Evolutionary conservation across 35 echinoderm and acorn worm genomes (phyloP), one percentile per base, ranked within the genome.

Genomic region (Holothuria glaberrima): DNA sequence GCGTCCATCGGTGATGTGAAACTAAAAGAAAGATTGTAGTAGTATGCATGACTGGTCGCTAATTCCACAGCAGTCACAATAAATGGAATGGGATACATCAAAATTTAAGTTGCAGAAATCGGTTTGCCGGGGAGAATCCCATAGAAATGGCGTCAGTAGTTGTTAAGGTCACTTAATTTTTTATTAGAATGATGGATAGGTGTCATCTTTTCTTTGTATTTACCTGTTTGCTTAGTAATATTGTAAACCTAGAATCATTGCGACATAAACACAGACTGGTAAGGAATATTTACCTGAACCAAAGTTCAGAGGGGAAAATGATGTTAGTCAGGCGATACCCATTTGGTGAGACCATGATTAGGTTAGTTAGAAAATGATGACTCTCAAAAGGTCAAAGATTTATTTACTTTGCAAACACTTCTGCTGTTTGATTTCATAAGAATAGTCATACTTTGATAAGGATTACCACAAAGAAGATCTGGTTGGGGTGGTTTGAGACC

Each of bases 361-460:
- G 17, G 34, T 21, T 38, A 75, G 33, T 46, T 2, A 45, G 71
- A 75, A 73, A 75, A 75, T 75, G 71, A 75, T 75, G 71, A 41
- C 71, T 41, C 71, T 75, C 34, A 21, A 75, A 75, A 75, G 71
- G 71, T 75, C 71, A 75, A 75, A 75, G 71, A 75, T 75, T 38
- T 36, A 12, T 75, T 75, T 75, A 21, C 34, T 38, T 75, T 18
- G 21, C 71, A 75, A 75, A 75, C 71, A 75, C 32, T 75, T 36
- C 22, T 32, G 71, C 32, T 75, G 71, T 75, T 75, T 75, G 71
- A 38, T 45, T 75, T 75, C 22, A 75, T 31, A 75, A 38, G 33
- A 75, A 75, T 75, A 34, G 34, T 75, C 71, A 38, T 75, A 75
- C 5, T 5, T 17, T 5, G 50, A 54, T 54, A 54, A 54, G 50